A percentile compares a stretch with the other conserved stretches of the same genome.
phyloP scores from a whole-genome alignment of 2,797 vertebrate genomes.

The Esox masquinongy region DNA sequence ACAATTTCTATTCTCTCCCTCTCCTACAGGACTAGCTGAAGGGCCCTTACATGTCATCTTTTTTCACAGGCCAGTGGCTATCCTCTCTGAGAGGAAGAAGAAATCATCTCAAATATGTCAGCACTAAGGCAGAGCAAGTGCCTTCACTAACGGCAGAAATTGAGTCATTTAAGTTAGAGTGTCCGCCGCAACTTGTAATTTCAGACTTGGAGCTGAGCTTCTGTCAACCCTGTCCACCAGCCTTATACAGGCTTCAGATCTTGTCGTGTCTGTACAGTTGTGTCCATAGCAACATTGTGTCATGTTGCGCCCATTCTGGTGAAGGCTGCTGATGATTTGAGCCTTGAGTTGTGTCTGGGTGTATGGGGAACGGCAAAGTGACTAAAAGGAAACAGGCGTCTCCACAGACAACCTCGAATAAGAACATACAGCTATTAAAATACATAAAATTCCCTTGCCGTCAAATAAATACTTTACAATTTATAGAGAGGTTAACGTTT shows the following conservation, averaged over 20 bases:
- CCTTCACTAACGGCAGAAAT: background rate
- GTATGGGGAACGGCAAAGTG: background rate
- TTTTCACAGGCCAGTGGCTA: constrained; percentile 10
- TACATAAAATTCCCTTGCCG: background rate
- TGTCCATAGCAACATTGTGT: constrained; percentile 18
- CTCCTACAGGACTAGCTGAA: background rate
- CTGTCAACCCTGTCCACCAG: constrained; percentile 8
- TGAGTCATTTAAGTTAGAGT: constrained; percentile 7
- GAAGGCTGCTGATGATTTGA: constrained; percentile 1
- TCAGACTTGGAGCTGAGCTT: constrained; percentile 1
- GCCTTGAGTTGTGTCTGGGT: background rate
- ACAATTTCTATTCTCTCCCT: background rate
- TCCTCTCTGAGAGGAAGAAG: background rate
- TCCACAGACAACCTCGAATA: background rate
- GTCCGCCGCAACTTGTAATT: background rate
- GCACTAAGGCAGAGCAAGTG: background rate
- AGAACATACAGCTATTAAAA: background rate
- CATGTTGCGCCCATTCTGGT: background rate
- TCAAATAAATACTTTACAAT: background rate
- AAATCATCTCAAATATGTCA: constrained; percentile 9
- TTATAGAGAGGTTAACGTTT: background rate
- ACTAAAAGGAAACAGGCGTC: background rate
- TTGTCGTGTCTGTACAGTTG: background rate
- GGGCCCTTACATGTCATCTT: background rate
- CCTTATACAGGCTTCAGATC: background rate